Base-by-base conservation (phyloP, 2,888 invertebrate species). In the Seira ritae region DNA sequence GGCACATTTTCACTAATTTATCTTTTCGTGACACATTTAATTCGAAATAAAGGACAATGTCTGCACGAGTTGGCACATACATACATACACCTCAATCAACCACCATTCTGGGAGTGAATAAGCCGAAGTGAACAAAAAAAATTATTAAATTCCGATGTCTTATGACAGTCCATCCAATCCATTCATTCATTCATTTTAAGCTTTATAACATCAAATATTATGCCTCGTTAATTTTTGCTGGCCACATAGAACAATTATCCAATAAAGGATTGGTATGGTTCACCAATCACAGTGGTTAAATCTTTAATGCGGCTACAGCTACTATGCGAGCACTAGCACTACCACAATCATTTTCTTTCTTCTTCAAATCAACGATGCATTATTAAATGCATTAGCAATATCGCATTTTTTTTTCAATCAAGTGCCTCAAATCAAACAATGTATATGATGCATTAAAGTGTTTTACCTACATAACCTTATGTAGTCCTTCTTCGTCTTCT, bases 391-490 rank as follows among this genome's bases (percentile, higher is more conserved):
- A 62, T 8, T 15, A 19, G 19, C 62, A 62, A n/a, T 50, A n/a
- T 62, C 6, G 20, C 4, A 62, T 15, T 31, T 4, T 31, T 31
- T 31, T 31, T 31, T 2, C 62, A 22, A 62, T 62, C 15, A 62
- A 62, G 62, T 8, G 62, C 22, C 62, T 62, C 62, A 20, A 62
- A 62, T 62, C 8, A 62, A 62, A 62, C 55, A 55, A 55, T 2
- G 19, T 20, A 20, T 20, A 22, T 20, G 15, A 50, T 62, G 17
- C n/a, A 55, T 62, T 20, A 4, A 62, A 12, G 20, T 62, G n/a
- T n/a, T n/a, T 62, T 20, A 62, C 62, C 62, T 62, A 62, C 62
- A 62, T 62, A 62, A 62, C 62, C 62, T 62, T 22, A 10, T 62
- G 62, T 22, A 50, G 50, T 15, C 50, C 50, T 50, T 62, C 62